Base-by-base conservation (phyloP, 2,797 vertebrate genomes). In the Pampus argenteus region DNA sequence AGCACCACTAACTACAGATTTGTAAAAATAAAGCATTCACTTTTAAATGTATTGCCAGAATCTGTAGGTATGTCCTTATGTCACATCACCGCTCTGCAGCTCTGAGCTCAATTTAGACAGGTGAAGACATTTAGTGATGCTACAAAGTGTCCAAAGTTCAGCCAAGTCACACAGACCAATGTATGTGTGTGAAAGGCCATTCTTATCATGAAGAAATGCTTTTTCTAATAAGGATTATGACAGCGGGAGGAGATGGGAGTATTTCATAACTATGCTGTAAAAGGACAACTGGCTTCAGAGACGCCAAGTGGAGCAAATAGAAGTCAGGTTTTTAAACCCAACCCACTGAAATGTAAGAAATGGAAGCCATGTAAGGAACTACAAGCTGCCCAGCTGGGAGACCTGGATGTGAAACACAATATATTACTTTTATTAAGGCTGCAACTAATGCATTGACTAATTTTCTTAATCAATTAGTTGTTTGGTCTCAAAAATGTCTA, bases 201-300 rank as follows among this genome's bases (percentile, higher is more conserved):
- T 29, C 4, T 7, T 54, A 28, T 62, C 25, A 29, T 20, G 38
- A 52, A 55, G 28, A 57, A 22, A 49, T 4, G 1, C 18, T 17
- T 29, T 49, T 65, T 55, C 4, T 40, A 34, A 51, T 7, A 3
- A 26, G 54, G 66, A 28, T 49, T 28, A 25, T 4, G 34, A 49
- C 34, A 50, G 26, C 40, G 17, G 49, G 10, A 10, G n/a, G 4
- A 20, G 44, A n/a, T 38, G 50, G 36, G 44, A 40, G 38, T 42
- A 61, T 70, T 83, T 11, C 17, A 42, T 68, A 78, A 84, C 57
- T 22, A 0, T 14, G 25, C 74, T 84, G 66, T 75, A 72, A 84
- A 85, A 78, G 59, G 73, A 81, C 20, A 36, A 64, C 26, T 6
- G 2, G 57, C 60, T 36, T 5, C 59, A 76, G 20, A 68, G 49